phyloP scores from a whole-genome alignment of 2,797 vertebrate species.

The Tarsius wallacei region DNA sequence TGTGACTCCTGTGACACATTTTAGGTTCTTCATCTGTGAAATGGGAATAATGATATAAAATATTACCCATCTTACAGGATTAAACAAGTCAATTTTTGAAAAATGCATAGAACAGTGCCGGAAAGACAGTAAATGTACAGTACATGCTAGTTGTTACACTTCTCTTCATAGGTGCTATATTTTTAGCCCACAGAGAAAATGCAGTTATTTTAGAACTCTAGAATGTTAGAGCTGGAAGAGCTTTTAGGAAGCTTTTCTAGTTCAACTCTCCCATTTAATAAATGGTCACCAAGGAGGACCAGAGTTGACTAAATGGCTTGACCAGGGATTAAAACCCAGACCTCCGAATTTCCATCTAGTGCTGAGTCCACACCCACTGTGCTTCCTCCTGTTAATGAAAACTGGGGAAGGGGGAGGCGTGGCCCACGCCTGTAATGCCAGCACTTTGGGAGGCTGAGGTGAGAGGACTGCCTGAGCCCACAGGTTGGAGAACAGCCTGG shows the following conservation, averaged over 20 bases:
- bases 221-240: not conserved
- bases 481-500: too few relatives aligned
- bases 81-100: not conserved
- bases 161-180: not conserved
- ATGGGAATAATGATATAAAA: not conserved
- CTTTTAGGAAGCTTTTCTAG: constrained; percentile 57
- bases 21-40: constrained; percentile 49
- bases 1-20: not conserved
- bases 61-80: not conserved
- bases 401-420: too few relatives aligned
- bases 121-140: not conserved
- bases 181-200: constrained; percentile 9
- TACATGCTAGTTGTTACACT: not conserved
- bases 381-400: constrained; percentile 3
- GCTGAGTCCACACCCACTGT: not conserved
- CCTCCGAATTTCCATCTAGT: constrained; percentile 5
- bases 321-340: constrained; percentile 9
- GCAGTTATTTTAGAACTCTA: constrained; percentile 39
- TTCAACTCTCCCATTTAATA: constrained; percentile 36
- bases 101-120: constrained; percentile 6
- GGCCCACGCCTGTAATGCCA: too few relatives aligned
- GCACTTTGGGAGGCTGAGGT: too few relatives aligned
- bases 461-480: too few relatives aligned
- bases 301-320: constrained; percentile 33
- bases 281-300: not conserved